Base-by-base conservation (phyloP, 2,888 invertebrate genomes). In the Cheiracanthium punctorium region DNA sequence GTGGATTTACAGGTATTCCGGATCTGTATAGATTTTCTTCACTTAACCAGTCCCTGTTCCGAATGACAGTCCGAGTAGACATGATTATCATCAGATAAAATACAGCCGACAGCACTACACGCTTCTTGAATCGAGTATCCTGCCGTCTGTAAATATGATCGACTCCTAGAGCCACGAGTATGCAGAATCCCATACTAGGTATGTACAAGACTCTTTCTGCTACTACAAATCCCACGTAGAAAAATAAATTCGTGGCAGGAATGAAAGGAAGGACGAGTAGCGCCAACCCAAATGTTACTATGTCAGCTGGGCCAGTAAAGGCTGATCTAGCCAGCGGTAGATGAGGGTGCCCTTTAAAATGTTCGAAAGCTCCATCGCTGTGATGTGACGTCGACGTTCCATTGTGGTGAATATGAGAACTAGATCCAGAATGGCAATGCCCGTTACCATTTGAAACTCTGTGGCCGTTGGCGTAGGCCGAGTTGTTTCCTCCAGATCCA, bases 141-240 rank as follows among this genome's bases (percentile, higher is more conserved):
- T 80, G 82, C 32, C 73, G 69, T 65, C 74, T 82, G 41, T 82
- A 88, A 12, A 88, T n/a, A n/a, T 75, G 70, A 76, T 88, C 88
- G 8, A 76, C 64, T 17, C 96, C 96, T 89, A 95, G 93, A 76
- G 96, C 97, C 87, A 98, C 93, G 89, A 98, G 93, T 90, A 98
- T 94, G 93, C 98, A 98, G 92, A 96, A 96, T 77, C 98, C 98
- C 91, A 98, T 96, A 93, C 97, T 98, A 74, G 98, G 98, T 92
- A 98, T 94, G 93, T 98, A 99, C 89, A 99, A 94, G 89, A 98
- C 95, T 89, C 98, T 94, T 93, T 99, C 99, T 86, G 98, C 99
- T 80, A 98, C 96, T 89, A 99, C 98, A 92, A 99, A 99, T 73
- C 99, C 99, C 87, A 99, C 98, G 92, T 98, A 98, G 93, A 98